Conservation (phyloP, 2,797 vertebrate species). For the Sarcophilus harrisii region DNA sequence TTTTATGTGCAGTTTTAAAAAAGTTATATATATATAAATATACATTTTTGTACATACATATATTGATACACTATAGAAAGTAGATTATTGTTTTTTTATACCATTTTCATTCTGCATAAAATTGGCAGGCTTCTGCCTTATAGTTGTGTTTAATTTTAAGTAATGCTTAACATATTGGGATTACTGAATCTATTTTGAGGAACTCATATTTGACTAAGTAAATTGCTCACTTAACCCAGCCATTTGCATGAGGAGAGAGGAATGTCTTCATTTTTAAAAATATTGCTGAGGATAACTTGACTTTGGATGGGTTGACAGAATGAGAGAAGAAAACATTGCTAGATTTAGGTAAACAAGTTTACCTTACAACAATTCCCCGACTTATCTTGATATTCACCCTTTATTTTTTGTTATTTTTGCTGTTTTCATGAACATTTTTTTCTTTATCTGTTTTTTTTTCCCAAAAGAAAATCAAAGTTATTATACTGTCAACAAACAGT, state of each 20-base stretch:
- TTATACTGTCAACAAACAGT: background rate
- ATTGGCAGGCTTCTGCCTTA: background rate
- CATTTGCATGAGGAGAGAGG: background rate
- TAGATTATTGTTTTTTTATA: background rate
- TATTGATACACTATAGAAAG: background rate
- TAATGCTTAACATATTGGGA: background rate
- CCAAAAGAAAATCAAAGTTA: conserved; percentile 32
- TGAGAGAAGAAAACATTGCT: conserved; percentile 13
- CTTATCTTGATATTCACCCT: background rate
- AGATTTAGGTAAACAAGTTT: conserved; percentile 7
- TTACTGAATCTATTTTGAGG: background rate
- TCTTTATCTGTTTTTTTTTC: conserved; percentile 22
- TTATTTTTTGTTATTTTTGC: background rate
- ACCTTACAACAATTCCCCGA: background rate
- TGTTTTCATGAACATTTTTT: conserved; percentile 10
- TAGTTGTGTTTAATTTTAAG: background rate
- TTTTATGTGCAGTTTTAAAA: background rate
- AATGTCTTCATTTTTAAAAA: conserved; percentile 37
- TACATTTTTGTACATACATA: background rate
- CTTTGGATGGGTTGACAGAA: background rate
- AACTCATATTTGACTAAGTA: background rate
- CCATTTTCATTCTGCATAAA: background rate
- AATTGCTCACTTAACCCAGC: conserved; percentile 13
- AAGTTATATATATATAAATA: background rate
- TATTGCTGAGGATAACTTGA: background rate